Evolutionary conservation across 2,113 vertebrate species (phyloP).

Genomic region (Danionella cerebrum): DNA sequence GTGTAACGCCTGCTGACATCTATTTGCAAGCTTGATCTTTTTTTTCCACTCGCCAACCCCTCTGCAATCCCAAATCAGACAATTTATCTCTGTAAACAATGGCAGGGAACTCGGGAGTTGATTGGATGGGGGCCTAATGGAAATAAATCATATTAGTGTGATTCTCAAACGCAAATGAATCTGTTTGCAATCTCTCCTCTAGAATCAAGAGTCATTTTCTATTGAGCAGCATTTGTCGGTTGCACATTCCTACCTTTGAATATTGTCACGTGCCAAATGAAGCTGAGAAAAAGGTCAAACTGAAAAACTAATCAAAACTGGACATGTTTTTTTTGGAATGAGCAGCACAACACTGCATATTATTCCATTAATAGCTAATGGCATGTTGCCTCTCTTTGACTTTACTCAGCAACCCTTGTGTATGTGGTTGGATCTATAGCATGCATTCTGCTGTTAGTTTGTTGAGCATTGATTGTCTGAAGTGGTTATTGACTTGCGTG

Average conservation of each 20-base stretch:
- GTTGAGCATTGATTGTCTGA: too few species aligned
- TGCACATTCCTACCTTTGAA: neutral
- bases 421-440: too few species aligned
- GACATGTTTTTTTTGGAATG: neutral
- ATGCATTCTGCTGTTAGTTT: too few species aligned
- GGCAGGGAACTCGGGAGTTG: neutral
- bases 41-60: neutral
- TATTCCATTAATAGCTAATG: neutral
- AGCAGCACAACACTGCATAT: neutral
- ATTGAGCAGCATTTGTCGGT: neutral
- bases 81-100: conserved; percentile 31
- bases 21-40: conserved; percentile 1
- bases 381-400: too few species aligned
- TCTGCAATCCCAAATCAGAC: conserved; percentile 10
- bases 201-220: neutral
- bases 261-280: neutral
- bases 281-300: neutral
- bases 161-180: neutral
- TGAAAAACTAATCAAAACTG: neutral
- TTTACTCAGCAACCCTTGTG: too few species aligned
- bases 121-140: neutral
- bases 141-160: conserved; percentile 9
- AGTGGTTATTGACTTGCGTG: too few species aligned
- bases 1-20: conserved; percentile 9
- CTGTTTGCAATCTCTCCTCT: neutral